Evolutionary conservation across 2,888 invertebrate species (phyloP).

Genomic region (Heterodera filipjevi): DNA sequence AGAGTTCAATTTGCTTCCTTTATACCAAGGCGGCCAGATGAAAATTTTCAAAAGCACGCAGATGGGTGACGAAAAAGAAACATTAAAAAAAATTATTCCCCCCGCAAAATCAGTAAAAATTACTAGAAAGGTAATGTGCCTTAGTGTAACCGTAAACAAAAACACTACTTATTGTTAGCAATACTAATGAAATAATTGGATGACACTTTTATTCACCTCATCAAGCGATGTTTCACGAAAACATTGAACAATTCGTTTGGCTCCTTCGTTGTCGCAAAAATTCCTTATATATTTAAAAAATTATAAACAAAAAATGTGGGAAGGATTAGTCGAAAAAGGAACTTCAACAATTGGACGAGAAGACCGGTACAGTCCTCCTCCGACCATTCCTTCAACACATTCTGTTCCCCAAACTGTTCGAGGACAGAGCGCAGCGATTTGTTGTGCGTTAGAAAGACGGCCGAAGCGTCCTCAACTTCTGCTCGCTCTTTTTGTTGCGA

Average conservation of each 20-base stretch:
- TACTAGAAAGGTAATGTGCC: too few relatives aligned
- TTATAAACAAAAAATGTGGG: neutral
- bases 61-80: too few relatives aligned
- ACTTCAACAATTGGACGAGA: conserved; percentile 7
- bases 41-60: too few relatives aligned
- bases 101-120: too few relatives aligned
- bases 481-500: neutral
- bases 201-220: too few relatives aligned
- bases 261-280: conserved; percentile 14
- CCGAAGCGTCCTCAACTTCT: neutral
- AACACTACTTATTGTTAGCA: too few relatives aligned
- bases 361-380: conserved; percentile 6
- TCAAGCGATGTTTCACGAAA: conserved; percentile 19
- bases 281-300: neutral
- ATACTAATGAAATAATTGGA: too few relatives aligned
- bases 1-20: too few relatives aligned
- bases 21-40: too few relatives aligned
- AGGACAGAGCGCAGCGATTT: neutral
- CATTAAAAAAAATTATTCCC: too few relatives aligned
- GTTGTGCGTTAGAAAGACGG: neutral
- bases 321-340: neutral
- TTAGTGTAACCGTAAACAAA: too few relatives aligned
- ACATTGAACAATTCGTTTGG: conserved; percentile 9
- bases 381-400: conserved; percentile 9
- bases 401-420: neutral